Base-by-base conservation (phyloP, 2,113 vertebrate species). In the Cryptotis parvus region DNA sequence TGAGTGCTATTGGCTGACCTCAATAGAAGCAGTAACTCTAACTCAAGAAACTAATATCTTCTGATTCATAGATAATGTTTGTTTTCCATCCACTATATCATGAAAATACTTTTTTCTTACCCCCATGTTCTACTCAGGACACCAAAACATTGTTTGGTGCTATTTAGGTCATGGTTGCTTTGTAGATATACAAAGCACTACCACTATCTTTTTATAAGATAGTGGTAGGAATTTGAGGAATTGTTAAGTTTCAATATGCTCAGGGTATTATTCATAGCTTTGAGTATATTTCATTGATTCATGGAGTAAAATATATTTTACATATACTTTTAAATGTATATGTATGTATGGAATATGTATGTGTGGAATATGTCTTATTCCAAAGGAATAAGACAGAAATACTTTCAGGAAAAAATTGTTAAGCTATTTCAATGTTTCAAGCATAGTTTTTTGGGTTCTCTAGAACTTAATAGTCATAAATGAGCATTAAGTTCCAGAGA, bases 51-150 rank as follows among this genome's bases (percentile, higher is more conserved):
- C 2, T n/a, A 9, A 65, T 77, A 83, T 69, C 26, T 81, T 6
- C 31, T 63, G 35, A 87, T 89, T 78, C 3, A 31, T 66, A 66
- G 72, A 76, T 7, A 3, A 6, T 43, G 11, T 92, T 81, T 77
- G 76, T 77, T 87, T 94, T 94, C 27, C 11, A 37, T 80, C 37
- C 76, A 65, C 41, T 70, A 12, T 70, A 33, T 16, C 2, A 29
- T 33, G 27, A 35, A 66, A 9, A 22, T 24, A 3, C 31, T 33
- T 16, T 24, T 65, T 12, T 4, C 29, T 9, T 15, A 14, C 9
- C 3, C 8, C 12, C 0, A 14, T 76, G 4, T 55, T 86, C 33
- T 73, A 6, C 41, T 10, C 18, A 61, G 52, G 8, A 58, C n/a
- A 87, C 31, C 39, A 31, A 84, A 55, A 66, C 65, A 39, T 74